Evolutionary conservation across 2,888 invertebrate species (phyloP).

Genomic region (Ophion slaviceki): DNA sequence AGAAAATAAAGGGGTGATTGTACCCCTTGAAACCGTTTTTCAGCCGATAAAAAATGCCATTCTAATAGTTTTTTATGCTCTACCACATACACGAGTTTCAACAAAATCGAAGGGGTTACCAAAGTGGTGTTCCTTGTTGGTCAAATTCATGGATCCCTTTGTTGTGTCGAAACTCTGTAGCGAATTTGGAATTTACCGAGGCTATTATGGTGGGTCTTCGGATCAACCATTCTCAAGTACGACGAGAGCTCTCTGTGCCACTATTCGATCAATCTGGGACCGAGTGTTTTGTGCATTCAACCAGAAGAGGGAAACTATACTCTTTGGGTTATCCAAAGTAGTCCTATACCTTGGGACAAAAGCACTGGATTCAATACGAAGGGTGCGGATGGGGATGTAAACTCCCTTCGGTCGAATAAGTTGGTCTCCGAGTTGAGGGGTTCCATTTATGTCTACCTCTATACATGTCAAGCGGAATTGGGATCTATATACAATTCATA

Average conservation of each 20-base stretch:
- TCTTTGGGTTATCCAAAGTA: conserved; percentile 28
- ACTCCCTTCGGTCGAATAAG: conserved; percentile 29
- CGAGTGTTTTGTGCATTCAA: conserved; percentile 22
- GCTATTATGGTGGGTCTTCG: conserved; percentile 4
- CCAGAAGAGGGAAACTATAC: conserved; percentile 21
- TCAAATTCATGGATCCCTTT: neutral
- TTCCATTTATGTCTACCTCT: neutral
- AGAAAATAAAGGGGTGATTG: too few relatives aligned
- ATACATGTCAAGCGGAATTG: neutral
- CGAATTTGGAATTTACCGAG: conserved; percentile 17
- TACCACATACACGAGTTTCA: too few relatives aligned
- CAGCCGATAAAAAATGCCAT: too few relatives aligned
- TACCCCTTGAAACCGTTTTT: too few relatives aligned
- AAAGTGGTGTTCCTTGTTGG: neutral
- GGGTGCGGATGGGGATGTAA: conserved; percentile 12
- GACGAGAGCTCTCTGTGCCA: neutral
- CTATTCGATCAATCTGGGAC: conserved; percentile 21
- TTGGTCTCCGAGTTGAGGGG: conserved; percentile 11
- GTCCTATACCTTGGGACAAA: conserved; percentile 9
- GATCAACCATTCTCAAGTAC: neutral
- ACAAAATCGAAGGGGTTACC: too few relatives aligned
- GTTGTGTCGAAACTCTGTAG: conserved; percentile 5
- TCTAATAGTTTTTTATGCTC: too few relatives aligned
- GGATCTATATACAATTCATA: neutral
- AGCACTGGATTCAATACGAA: neutral